phyloP scores from a whole-genome alignment of 1,140 invertebrate species.

The Hydropsyche tenuis region DNA sequence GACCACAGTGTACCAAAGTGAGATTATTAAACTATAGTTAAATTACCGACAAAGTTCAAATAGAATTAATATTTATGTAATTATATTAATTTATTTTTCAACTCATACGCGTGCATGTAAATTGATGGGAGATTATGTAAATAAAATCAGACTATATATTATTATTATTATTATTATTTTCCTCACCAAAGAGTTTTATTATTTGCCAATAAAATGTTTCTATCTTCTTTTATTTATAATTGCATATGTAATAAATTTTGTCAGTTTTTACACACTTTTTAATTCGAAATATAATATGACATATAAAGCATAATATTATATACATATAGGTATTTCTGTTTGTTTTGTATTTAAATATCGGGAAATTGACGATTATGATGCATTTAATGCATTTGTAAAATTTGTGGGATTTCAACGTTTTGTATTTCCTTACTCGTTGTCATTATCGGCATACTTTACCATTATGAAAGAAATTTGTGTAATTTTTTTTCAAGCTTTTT shows the following conservation, averaged over 20 bases:
- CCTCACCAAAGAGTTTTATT: background rate
- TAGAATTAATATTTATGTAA: background rate
- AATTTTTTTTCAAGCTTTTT: background rate
- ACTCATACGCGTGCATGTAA: background rate
- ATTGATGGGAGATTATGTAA: background rate
- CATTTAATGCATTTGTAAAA: no score
- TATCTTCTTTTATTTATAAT: no score
- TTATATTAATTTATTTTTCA: constrained; percentile 5
- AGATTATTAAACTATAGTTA: constrained; percentile 61
- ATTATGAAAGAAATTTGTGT: background rate
- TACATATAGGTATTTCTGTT: no score
- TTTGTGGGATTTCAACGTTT: no score
- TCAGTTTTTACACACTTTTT: no score
- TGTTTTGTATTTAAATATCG: no score
- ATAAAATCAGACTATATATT: background rate
- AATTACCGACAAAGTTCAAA: constrained; percentile 36
- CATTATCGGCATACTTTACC: constrained; percentile 2
- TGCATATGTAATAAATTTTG: no score
- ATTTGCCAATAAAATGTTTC: no score
- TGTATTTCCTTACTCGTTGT: no score
- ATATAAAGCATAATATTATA: no score
- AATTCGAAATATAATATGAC: no score
- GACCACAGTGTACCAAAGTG: constrained; percentile 66
- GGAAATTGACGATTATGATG: no score
- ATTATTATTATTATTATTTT: background rate